Evolutionary conservation across 2,113 vertebrate species (phyloP).

Genomic region (Pogona vitticeps): DNA sequence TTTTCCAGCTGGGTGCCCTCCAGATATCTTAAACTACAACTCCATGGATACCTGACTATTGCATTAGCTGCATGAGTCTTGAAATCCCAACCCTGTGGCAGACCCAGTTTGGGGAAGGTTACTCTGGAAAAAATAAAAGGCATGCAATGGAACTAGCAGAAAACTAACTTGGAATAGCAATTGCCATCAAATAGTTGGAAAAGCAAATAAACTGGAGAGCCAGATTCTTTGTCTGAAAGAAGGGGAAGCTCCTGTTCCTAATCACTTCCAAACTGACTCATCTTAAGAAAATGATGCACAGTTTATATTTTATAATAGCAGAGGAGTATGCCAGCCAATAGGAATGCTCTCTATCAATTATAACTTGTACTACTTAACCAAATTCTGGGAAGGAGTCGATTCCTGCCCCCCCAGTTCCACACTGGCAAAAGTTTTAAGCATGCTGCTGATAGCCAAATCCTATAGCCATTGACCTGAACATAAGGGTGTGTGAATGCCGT

Average conservation of each 20-base stretch:
- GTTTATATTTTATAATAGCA: slow-evolving; percentile 2
- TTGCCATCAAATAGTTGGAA: neutral
- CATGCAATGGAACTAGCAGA: neutral
- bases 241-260: neutral
- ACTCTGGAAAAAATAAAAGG: neutral
- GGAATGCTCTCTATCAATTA: neutral
- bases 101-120: neutral
- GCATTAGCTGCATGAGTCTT: neutral
- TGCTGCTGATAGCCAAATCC: neutral
- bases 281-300: slow-evolving; percentile 12
- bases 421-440: neutral
- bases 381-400: neutral
- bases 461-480: neutral
- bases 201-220: neutral
- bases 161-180: neutral
- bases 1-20: neutral
- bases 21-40: neutral
- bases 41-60: neutral
- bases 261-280: slow-evolving; percentile 18
- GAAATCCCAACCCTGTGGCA: neutral
- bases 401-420: neutral
- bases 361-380: neutral
- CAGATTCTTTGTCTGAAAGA: slow-evolving; percentile 4
- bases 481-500: neutral
- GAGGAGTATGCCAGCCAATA: neutral